Conservation (phyloP, 2,797 vertebrate species). For the Sebastes glaucus region DNA sequence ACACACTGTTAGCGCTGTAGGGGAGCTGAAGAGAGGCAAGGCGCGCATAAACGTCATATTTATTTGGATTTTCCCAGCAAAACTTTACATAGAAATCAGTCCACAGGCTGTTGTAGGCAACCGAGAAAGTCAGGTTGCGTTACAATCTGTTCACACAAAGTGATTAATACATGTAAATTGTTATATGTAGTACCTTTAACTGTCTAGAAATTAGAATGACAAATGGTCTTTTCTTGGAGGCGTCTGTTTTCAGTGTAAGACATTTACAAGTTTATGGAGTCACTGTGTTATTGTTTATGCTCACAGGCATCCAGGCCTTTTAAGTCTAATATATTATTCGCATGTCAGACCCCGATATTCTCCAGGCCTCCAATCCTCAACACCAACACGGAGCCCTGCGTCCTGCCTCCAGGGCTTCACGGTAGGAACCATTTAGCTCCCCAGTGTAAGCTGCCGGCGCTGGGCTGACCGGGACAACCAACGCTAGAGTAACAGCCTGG, state of each 20-base stretch:
- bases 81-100: too few relatives aligned
- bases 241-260: not conserved
- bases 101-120: too few relatives aligned
- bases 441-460: slow-evolving; percentile 11
- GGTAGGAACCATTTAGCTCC: slow-evolving; percentile 28
- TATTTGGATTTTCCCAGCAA: too few relatives aligned
- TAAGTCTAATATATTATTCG: not conserved
- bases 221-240: rapidly evolving
- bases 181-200: too few relatives aligned
- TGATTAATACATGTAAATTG: too few relatives aligned
- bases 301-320: not conserved
- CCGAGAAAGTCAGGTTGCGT: too few relatives aligned
- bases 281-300: not conserved
- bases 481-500: slow-evolving; percentile 1
- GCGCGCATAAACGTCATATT: too few relatives aligned
- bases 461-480: slow-evolving; percentile 9
- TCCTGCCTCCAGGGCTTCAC: slow-evolving; percentile 1
- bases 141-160: too few relatives aligned
- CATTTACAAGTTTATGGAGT: not conserved
- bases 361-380: not conserved
- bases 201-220: not conserved
- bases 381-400: not conserved
- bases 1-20: too few relatives aligned
- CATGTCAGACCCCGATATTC: not conserved
- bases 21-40: too few relatives aligned